phyloP scores from a whole-genome alignment of 2,888 invertebrate genomes.

The Sesia apiformis region DNA sequence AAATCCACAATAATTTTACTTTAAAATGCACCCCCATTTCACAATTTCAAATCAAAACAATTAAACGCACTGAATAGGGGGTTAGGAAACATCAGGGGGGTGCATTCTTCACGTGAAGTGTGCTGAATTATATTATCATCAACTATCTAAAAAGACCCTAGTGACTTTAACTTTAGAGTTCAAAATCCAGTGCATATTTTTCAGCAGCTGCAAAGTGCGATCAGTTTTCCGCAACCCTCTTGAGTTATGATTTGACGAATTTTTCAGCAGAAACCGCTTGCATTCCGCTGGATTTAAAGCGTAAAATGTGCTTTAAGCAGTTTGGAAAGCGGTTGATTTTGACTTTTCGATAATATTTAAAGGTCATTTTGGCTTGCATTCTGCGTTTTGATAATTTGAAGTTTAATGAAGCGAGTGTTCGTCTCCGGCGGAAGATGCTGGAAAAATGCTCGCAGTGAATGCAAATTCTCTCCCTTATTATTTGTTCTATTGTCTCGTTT shows the following conservation, averaged over 20 bases:
- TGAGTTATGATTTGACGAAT: constrained; percentile 50
- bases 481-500: constrained; percentile 66
- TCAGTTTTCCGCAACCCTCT: constrained; percentile 40
- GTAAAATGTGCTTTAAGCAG: constrained; percentile 41
- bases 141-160: not conserved
- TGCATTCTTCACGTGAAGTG: constrained; percentile 45
- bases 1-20: constrained; percentile 7
- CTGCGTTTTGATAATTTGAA: constrained; percentile 62
- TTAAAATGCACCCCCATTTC: constrained; percentile 50
- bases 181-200: not conserved
- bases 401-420: constrained; percentile 66
- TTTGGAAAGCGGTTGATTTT: constrained; percentile 22
- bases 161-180: not conserved
- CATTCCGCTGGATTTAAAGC: constrained; percentile 24
- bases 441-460: constrained; percentile 61
- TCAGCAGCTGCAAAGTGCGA: constrained; percentile 19
- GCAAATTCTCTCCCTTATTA: constrained; percentile 66
- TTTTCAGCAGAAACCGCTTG: constrained; percentile 24
- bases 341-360: constrained; percentile 32
- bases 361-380: constrained; percentile 55
- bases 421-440: constrained; percentile 57
- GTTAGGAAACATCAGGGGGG: constrained; percentile 41
- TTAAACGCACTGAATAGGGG: constrained; percentile 51
- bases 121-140: constrained; percentile 8
- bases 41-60: constrained; percentile 64